phyloP scores from a whole-genome alignment of 2,113 vertebrate genomes.

The Amphiprion percula region DNA sequence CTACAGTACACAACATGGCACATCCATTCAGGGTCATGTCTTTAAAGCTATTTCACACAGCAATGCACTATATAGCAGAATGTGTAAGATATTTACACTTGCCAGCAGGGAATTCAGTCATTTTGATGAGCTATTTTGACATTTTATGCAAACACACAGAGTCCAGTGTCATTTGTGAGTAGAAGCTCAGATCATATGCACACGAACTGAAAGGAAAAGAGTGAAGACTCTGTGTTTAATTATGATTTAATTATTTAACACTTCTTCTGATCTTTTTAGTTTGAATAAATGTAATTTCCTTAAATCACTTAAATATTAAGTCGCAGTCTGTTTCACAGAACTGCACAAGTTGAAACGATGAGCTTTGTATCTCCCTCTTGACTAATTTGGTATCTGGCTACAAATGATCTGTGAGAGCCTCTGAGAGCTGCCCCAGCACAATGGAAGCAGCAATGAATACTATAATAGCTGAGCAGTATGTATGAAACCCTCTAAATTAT shows the following conservation, averaged over 20 bases:
- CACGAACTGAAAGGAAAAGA: background rate
- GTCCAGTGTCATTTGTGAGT: too few relatives aligned
- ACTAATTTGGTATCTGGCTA: slow-evolving; percentile 26
- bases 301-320: slow-evolving; percentile 5
- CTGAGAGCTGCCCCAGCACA: slow-evolving; percentile 33
- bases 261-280: background rate
- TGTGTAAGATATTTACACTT: too few relatives aligned
- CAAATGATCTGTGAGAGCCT: slow-evolving; percentile 34
- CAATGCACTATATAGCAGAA: background rate
- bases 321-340: slow-evolving; percentile 3
- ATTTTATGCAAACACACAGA: background rate
- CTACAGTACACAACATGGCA: background rate
- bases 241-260: background rate
- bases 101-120: background rate
- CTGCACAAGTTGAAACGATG: slow-evolving; percentile 13
- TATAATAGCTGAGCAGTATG: slow-evolving; percentile 36
- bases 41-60: background rate
- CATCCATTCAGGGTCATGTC: background rate
- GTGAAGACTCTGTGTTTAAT: background rate
- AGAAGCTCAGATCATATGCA: background rate
- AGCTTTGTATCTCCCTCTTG: background rate
- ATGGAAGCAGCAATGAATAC: slow-evolving; percentile 57
- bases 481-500: slow-evolving; percentile 64
- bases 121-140: background rate
- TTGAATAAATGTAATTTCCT: slow-evolving; percentile 15